These are phyloP conservation scores for Zosterops borbonicus DNA, from an alignment of 2,113 vertebrate genomes.

Conservation along the genomic window DNA sequence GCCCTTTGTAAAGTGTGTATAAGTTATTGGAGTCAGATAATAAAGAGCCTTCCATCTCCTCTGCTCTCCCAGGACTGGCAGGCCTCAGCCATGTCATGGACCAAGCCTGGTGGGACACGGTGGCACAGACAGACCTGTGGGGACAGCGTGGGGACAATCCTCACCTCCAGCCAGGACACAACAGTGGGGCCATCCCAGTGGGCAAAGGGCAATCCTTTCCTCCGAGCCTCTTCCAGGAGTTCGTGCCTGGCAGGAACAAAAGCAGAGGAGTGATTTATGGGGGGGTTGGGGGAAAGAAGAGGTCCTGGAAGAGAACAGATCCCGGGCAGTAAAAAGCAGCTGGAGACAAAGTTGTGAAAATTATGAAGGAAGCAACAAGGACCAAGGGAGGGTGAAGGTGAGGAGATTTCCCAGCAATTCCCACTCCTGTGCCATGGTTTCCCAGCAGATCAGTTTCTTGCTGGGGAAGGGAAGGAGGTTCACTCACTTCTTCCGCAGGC, in stretches of 20 bases:
- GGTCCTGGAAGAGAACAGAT: not conserved
- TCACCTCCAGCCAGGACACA: conserved; percentile 98
- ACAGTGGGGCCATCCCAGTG: conserved; percentile 97
- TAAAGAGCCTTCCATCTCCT: not conserved
- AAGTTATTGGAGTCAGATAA: too few relatives aligned
- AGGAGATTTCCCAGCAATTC: not conserved
- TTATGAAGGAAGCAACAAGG: not conserved
- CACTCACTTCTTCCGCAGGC: conserved; percentile 93
- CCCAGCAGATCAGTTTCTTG: not conserved
- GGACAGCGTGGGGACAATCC: not conserved
- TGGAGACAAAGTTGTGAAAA: not conserved
- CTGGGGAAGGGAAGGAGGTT: not conserved
- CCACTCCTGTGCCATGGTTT: not conserved
- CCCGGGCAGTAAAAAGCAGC: not conserved
- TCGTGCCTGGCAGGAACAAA: conserved; percentile 82
- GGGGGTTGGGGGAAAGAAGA: not conserved
- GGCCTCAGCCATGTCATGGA: fast-evolving
- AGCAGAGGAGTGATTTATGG: not conserved
- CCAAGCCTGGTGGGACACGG: not conserved
- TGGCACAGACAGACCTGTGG: fast-evolving
- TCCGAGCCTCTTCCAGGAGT: conserved; percentile 92
- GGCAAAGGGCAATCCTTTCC: conserved; percentile 91
- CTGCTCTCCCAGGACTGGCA: not conserved
- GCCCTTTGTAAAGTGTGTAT: too few relatives aligned
- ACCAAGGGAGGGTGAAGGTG: not conserved